Percentiles rank a stretch among this genome's conserved stretches.
phyloP scores from a whole-genome alignment of 2,113 vertebrate genomes.

The Rattus rattus region DNA sequence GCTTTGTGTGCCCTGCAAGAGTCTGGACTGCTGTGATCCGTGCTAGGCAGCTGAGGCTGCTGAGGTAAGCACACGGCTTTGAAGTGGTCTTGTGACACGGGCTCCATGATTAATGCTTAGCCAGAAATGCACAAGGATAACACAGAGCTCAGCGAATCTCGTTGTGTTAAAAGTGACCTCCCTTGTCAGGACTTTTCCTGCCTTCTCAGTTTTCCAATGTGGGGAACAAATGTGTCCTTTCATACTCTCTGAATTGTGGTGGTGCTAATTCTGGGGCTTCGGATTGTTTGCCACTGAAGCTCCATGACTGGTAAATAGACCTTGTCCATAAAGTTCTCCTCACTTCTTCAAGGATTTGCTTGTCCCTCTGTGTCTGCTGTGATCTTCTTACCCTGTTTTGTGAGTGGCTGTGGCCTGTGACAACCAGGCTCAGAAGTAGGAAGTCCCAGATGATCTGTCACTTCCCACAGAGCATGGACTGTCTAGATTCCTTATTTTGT shows the following conservation, averaged over 20 bases:
- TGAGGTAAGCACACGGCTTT: conserved; percentile 75
- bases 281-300: conserved; percentile 67
- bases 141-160: conserved; percentile 72
- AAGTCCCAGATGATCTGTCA: neutral
- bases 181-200: conserved; percentile 77
- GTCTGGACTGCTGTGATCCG: neutral
- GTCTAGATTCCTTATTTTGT: neutral
- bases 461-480: neutral
- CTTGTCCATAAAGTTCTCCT: conserved; percentile 71
- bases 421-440: neutral
- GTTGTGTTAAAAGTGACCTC: conserved; percentile 73
- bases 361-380: neutral
- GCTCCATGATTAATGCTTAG: conserved; percentile 77
- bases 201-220: conserved; percentile 71
- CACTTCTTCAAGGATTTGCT: neutral
- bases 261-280: conserved; percentile 70
- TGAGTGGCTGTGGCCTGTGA: neutral
- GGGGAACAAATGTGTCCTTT: conserved; percentile 75
- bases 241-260: conserved; percentile 75
- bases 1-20: conserved; percentile 67
- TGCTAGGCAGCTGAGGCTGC: conserved; percentile 33
- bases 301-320: conserved; percentile 25
- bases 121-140: conserved; percentile 67
- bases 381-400: neutral
- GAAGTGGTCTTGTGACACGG: conserved; percentile 68